Percentiles rank a stretch among this genome's conserved stretches.
Conservation (phyloP, 2,888 invertebrate species). For the Chrysolina oricalcia region DNA sequence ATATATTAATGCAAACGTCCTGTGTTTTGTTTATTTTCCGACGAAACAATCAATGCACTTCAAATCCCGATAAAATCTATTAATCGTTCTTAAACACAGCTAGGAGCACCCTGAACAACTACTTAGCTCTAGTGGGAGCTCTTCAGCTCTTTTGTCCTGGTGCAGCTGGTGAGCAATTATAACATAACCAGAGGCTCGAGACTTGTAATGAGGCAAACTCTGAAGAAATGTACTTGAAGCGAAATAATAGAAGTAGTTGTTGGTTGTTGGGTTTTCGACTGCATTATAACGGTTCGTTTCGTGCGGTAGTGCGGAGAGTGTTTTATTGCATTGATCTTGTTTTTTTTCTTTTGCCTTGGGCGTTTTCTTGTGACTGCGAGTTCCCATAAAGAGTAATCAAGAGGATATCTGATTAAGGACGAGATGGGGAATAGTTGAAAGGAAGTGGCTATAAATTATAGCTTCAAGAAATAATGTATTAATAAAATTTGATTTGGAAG, state of each 20-base stretch:
- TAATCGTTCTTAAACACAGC: conserved; percentile 63
- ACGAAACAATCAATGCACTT: conserved; percentile 38
- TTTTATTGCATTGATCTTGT: conserved; percentile 20
- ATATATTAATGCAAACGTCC: conserved; percentile 33
- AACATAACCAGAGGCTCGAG: conserved; percentile 62
- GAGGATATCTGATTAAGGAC: not conserved
- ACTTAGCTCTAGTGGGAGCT: conserved; percentile 61
- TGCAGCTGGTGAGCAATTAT: conserved; percentile 68
- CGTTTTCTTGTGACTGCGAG: not conserved
- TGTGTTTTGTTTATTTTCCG: conserved; percentile 42
- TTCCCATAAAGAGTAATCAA: not conserved
- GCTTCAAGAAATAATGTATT: not conserved
- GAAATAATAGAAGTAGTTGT: conserved; percentile 45
- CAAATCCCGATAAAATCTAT: conserved; percentile 61
- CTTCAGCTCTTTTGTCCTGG: conserved; percentile 66
- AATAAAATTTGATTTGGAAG: too few species aligned
- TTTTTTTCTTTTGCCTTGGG: conserved; percentile 1
- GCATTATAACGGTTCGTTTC: conserved; percentile 37
- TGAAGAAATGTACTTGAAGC: conserved; percentile 45
- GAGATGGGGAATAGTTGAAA: not conserved
- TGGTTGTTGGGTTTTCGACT: conserved; percentile 35
- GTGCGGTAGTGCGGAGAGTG: conserved; percentile 26
- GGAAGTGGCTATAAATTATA: not conserved
- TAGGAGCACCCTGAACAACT: conserved; percentile 52
- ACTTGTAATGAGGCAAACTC: conserved; percentile 58